Conservation (phyloP, 2,888 invertebrate genomes). For the Metellina segmentata region DNA sequence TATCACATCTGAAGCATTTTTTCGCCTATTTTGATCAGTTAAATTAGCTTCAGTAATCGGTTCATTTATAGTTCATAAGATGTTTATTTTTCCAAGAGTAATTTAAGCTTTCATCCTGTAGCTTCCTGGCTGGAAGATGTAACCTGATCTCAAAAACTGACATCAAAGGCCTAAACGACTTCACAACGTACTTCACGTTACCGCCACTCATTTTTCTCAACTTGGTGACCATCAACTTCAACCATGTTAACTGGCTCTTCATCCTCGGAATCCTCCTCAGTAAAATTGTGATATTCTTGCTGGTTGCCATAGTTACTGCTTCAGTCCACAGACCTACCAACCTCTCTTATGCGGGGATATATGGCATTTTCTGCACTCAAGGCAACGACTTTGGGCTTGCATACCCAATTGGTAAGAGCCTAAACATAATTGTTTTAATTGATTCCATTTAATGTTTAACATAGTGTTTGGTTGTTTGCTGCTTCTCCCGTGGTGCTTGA, state of each 20-base stretch:
- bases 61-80: no score
- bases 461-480: no score
- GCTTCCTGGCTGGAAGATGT: constrained; percentile 90
- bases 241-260: constrained; percentile 92
- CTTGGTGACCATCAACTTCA: constrained; percentile 90
- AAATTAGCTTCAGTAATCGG: no score
- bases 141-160: constrained; percentile 91
- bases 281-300: constrained; percentile 91
- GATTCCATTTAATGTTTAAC: no score
- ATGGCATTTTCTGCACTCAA: constrained; percentile 96
- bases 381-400: constrained; percentile 98
- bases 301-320: constrained; percentile 88
- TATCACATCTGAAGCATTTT: no score
- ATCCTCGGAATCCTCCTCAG: constrained; percentile 90
- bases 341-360: constrained; percentile 91
- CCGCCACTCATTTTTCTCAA: constrained; percentile 95
- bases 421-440: no score
- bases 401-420: constrained; percentile 85
- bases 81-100: not conserved
- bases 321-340: constrained; percentile 88
- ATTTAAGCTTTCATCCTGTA: not conserved
- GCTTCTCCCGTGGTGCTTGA: no score
- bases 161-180: constrained; percentile 93
- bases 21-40: no score
- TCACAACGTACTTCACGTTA: constrained; percentile 96